Percentiles rank a stretch among this genome's conserved stretches.
Conservation (phyloP, 2,888 invertebrate genomes). For the Diachrysia chrysitis region DNA sequence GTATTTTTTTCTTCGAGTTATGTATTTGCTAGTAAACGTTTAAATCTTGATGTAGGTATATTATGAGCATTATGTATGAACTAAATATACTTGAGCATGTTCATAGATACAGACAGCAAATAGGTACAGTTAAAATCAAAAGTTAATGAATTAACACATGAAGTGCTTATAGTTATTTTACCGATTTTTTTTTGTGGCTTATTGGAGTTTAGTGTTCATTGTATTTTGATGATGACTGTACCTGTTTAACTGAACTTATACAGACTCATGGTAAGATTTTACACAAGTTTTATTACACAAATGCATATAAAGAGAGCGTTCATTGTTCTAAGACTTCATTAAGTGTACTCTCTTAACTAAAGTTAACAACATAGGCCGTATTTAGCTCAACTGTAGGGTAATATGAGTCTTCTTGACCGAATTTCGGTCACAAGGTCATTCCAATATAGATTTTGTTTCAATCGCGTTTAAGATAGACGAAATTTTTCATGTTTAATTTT, state of each 20-base stretch:
- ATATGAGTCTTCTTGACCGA: not conserved
- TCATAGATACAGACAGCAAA: not conserved
- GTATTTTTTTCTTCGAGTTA: not conserved
- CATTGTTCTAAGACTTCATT: not conserved
- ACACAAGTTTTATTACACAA: constrained; percentile 2
- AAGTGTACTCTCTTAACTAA: constrained; percentile 1
- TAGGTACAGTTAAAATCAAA: not conserved
- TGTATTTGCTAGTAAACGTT: not conserved
- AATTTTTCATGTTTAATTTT: not conserved
- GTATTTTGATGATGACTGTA: not conserved
- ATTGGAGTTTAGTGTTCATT: not conserved
- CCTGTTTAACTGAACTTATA: not conserved
- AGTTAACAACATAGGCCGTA: not conserved
- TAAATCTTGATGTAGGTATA: not conserved
- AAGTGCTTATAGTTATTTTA: too few relatives aligned
- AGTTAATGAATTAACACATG: not conserved
- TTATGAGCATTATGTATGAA: not conserved
- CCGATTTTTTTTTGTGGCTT: not conserved
- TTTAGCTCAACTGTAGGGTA: not conserved
- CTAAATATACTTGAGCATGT: constrained; percentile 7
- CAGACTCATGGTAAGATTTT: not conserved
- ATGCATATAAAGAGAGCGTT: constrained; percentile 5
- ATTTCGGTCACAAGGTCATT: not conserved
- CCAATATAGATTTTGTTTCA: not conserved
- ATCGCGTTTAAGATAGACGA: not conserved